Base-by-base conservation (phyloP, 2,797 vertebrate genomes). In the Parambassis ranga region DNA sequence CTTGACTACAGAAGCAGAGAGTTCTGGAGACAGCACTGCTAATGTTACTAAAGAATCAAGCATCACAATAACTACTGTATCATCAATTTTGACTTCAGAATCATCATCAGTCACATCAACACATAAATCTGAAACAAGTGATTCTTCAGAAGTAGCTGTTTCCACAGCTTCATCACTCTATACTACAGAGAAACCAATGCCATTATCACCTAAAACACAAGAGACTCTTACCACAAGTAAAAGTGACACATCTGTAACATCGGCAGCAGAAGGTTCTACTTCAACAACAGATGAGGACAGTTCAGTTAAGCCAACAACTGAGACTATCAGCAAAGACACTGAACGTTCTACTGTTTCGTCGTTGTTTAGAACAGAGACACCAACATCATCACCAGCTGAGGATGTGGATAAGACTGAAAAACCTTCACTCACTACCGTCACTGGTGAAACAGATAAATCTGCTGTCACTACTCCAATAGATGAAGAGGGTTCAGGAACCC, bases 401-500 rank as follows among this genome's bases (percentile, higher is more conserved):
- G 5, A n/a, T n/a, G n/a, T n/a, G n/a, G 9, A 10, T 13, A 37
- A n/a, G 5, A 6, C 38, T 37, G 33, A 18, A 28, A n/a, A 19
- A n/a, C 3, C 37, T 13, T 14, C 37, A 14, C n/a, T 35, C 18
- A 41, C 20, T 11, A 4, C 46, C 0, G 1, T n/a, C 2, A 24
- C 33, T 33, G 19, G 18, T 10, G 13, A 13, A 7, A 16, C n/a
- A 2, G 24, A 27, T 31, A 4, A 22, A 0, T 23, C 33, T 2
- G 1, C 8, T 1, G 1, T 44, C 5, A 11, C 32, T 0, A 23
- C 24, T 6, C 10, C 65, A 36, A 22, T 23, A 33, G 36, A 49
- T 3, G 31, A 48, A 27, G 65, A 59, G 10, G 57, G 48, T 3
- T 84, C 82, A 63, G 73, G 57, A 49, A 50, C 57, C 31, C 9